These are phyloP conservation scores for Ophonus ardosiacus DNA, from an alignment of 2,888 invertebrate genomes.

Conservation along the genomic window DNA sequence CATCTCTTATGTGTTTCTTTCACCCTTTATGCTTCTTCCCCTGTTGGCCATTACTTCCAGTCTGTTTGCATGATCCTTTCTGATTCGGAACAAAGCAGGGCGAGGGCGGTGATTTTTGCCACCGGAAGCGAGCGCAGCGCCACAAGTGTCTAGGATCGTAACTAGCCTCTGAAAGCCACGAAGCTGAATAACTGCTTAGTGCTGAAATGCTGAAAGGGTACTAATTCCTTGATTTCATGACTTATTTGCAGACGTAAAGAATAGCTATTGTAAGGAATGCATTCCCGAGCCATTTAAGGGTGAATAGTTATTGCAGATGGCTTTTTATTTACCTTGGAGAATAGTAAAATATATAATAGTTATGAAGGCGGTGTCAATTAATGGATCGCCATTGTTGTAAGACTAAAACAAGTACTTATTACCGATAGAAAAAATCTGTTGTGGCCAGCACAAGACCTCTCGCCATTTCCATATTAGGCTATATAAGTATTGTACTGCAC, in stretches of 20 bases:
- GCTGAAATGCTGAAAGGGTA: constrained; percentile 29
- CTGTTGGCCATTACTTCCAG: constrained; percentile 16
- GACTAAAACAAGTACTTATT: no score
- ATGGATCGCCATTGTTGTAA: no score
- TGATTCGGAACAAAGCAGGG: constrained; percentile 26
- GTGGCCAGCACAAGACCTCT: no score
- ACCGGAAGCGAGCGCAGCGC: constrained; percentile 29
- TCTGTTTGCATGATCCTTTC: constrained; percentile 29
- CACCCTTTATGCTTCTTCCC: not conserved
- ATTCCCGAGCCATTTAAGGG: not conserved
- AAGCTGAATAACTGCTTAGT: not conserved
- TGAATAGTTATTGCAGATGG: not conserved
- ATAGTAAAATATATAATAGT: no score
- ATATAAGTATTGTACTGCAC: no score
- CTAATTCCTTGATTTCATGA: constrained; percentile 44
- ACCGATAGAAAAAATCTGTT: no score
- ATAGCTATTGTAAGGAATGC: not conserved
- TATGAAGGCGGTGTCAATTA: no score
- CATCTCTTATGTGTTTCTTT: not conserved
- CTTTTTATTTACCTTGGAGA: not conserved
- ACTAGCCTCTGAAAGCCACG: constrained; percentile 25
- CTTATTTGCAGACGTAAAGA: constrained; percentile 15
- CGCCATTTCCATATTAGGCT: no score
- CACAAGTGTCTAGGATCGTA: constrained; percentile 49
- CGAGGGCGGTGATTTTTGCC: constrained; percentile 12